phyloP scores from a whole-genome alignment of 2,797 vertebrate species.

The Pantherophis alleghaniensis region DNA sequence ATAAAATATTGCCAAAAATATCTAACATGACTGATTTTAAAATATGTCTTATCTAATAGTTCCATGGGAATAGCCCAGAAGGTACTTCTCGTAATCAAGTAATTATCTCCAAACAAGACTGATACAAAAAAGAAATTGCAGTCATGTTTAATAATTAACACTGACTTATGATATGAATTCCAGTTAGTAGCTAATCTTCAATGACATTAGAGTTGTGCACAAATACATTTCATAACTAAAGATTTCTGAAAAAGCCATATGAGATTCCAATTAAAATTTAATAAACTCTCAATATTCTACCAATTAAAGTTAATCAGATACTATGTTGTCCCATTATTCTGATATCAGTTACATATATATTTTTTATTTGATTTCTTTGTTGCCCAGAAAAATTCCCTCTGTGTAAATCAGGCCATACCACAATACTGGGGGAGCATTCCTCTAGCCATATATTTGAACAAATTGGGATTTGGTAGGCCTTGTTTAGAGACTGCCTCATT shows the following conservation, averaged over 20 bases:
- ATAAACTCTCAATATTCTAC: neutral
- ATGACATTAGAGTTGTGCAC: neutral
- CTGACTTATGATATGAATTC: neutral
- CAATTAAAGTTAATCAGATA: neutral
- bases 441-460: neutral
- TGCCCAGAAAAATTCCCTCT: neutral
- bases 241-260: neutral
- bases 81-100: neutral
- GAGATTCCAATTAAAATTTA: neutral
- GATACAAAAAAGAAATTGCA: neutral
- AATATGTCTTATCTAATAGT: neutral
- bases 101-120: neutral
- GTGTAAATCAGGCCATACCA: neutral
- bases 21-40: neutral
- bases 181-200: neutral
- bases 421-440: neutral
- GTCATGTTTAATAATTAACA: neutral
- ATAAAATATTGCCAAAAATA: neutral
- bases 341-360: neutral
- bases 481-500: neutral
- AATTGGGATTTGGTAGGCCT: neutral
- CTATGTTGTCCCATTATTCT: neutral
- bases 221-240: neutral
- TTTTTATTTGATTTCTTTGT: neutral
- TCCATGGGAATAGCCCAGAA: neutral